Evolutionary conservation across 2,888 invertebrate genomes (phyloP), one percentile per base, ranked within the genome.

Genomic region (Trissonchulus latispiculum): DNA sequence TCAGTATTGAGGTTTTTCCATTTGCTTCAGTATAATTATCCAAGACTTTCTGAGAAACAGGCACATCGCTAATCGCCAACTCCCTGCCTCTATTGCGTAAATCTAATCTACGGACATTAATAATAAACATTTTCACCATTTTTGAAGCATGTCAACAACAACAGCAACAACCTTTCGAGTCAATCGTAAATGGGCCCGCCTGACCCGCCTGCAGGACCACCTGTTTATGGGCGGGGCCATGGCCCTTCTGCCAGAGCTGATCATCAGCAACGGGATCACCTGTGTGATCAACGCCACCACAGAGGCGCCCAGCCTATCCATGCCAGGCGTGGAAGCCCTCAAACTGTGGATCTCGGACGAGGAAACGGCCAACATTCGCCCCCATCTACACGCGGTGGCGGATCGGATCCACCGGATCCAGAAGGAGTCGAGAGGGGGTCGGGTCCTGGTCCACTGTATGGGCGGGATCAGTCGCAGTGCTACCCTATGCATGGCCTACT

Each of bases 391-490:
- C 33, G 15, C 66, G 66, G 66, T 64, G 29, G 66, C 66, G 32
- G 66, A 64, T 64, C 29, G 18, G 66, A 64, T 64, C 15, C 8
- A 64, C n/a, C n/a, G n/a, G n/a, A n/a, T n/a, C n/a, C n/a, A n/a
- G n/a, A n/a, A n/a, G n/a, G n/a, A n/a, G n/a, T n/a, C n/a, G n/a
- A n/a, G n/a, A n/a, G n/a, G n/a, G n/a, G n/a, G n/a, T n/a, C n/a
- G 88, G 75, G 89, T 90, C 0, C 83, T 94, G 77, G 90, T 95
- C 0, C 94, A 94, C 82, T 95, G 95, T 81, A 90, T 93, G 29
- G 93, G 93, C 0, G 94, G 94, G 0, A 90, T 93, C 1, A 91
- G 91, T 77, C 87, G 95, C 73, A 92, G 92, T 0, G 92, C 93
- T 23, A n/a, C n/a, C 88, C 90, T 0, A 86, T 94, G 0, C 91